Evolutionary conservation across 2,113 vertebrate genomes (phyloP), one percentile per base, ranked within the genome.

Genomic region (Forbesichthys agassizii): DNA sequence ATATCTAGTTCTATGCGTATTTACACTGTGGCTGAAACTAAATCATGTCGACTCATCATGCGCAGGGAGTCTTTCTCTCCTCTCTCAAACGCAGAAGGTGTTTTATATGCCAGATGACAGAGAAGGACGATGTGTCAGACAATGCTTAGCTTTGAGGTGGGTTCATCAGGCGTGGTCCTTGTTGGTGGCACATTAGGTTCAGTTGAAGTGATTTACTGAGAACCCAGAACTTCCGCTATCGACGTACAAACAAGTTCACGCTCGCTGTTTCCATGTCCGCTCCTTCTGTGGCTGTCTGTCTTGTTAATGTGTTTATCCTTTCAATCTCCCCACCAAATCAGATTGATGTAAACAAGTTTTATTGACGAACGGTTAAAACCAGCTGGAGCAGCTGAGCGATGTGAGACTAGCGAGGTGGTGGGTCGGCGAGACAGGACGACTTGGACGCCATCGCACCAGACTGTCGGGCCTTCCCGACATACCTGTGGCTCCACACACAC

Each of bases 341-440:
- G 3, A 71, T 79, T 79, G 36, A 71, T 60, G 67, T 58, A 61
- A 68, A 68, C 58, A 20, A 57, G n/a, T 83, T 80, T 85, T 81
- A 72, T 73, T 68, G 75, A 58, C 69, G 80, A 86, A 61, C 60
- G 69, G 61, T 75, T 77, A 33, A 82, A 89, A 90, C 84, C 73
- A 81, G 73, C 16, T 84, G 85, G 82, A 75, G 85, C n/a, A 73
- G 78, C 72, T 87, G 82, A 83, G 82, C 87, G 86, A 86, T 86
- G 81, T 87, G 82, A 84, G 86, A 79, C 62, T 69, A 69, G 68
- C 69, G 57, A 71, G 87, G 80, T 69, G 27, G 27, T 27, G 61
- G 73, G 77, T 78, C 71, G 73, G 78, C 78, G 71, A 74, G 82
- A 77, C 75, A 67, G 83, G 78, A 86, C 75, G 69, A 83, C 75